Percentiles rank a stretch among this genome's conserved stretches.
Conservation (phyloP, 1,140 invertebrate species). For the Periplaneta americana region DNA sequence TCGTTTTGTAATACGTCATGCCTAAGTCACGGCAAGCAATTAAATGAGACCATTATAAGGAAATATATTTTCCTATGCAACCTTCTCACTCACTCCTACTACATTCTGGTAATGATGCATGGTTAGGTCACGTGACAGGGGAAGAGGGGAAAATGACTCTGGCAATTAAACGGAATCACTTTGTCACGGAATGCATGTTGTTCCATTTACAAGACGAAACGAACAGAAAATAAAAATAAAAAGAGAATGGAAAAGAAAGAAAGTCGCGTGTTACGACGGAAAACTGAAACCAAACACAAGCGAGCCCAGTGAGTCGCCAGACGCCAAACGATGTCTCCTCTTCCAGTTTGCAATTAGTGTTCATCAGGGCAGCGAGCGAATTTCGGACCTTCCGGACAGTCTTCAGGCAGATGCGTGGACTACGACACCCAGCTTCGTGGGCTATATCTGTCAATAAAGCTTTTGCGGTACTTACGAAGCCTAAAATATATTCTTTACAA, state of each 20-base stretch:
- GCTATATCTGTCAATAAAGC: too few species aligned
- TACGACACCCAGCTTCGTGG: too few species aligned
- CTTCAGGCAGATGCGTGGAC: too few species aligned
- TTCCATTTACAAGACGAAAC: not conserved
- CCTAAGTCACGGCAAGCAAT: not conserved
- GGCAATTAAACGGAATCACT: not conserved
- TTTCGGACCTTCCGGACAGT: too few species aligned
- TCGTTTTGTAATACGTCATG: not conserved
- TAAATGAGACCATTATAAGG: not conserved
- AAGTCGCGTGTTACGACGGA: not conserved
- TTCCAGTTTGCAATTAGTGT: not conserved
- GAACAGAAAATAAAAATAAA: not conserved
- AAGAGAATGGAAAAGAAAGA: too few species aligned
- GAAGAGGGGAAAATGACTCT: not conserved
- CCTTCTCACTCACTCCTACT: not conserved
- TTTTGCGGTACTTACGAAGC: too few species aligned
- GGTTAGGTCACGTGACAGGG: not conserved
- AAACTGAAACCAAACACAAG: not conserved
- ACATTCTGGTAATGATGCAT: not conserved
- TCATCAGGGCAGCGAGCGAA: too few species aligned
- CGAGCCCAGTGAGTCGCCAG: not conserved
- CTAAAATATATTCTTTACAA: too few species aligned
- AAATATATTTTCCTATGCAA: not conserved
- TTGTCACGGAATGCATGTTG: not conserved
- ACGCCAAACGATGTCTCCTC: not conserved